A percentile compares a stretch with the other conserved stretches of the same genome.
Evolutionary conservation across 2,113 vertebrate species (phyloP).

Genomic region (Vimba vimba): DNA sequence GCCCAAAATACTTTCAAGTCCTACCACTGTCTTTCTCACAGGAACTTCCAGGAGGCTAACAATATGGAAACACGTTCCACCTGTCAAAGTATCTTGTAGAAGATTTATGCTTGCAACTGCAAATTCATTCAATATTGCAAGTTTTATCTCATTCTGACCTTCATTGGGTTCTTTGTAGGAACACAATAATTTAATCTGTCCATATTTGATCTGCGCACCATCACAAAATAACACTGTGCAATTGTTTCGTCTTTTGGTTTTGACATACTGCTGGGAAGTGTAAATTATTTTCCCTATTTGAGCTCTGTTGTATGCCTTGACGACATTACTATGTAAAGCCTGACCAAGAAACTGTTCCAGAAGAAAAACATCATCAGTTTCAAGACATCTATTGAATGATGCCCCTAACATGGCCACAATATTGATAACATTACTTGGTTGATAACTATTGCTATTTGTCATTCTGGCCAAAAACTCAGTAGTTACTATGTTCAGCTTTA

Average conservation of each 20-base stretch:
- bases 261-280: slow-evolving; percentile 17
- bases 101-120: slow-evolving; percentile 23
- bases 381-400: slow-evolving; percentile 23
- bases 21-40: too few species aligned
- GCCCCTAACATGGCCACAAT: slow-evolving; percentile 19
- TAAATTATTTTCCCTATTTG: slow-evolving; percentile 25
- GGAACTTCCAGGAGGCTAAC: slow-evolving; percentile 24
- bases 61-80: slow-evolving; percentile 18
- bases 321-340: slow-evolving; percentile 27
- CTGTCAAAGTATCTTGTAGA: slow-evolving; percentile 22
- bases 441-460: slow-evolving; percentile 23
- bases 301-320: slow-evolving; percentile 44
- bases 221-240: slow-evolving; percentile 9
- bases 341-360: slow-evolving; percentile 47
- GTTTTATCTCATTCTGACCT: slow-evolving; percentile 23
- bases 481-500: slow-evolving; percentile 4
- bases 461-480: slow-evolving; percentile 31
- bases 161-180: slow-evolving; percentile 21
- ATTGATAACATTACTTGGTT: slow-evolving; percentile 30
- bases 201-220: slow-evolving; percentile 6
- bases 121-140: slow-evolving; percentile 15
- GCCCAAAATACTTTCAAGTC: too few species aligned
- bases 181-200: slow-evolving; percentile 26
- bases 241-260: slow-evolving; percentile 11
- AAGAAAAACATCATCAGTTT: slow-evolving; percentile 7